These are phyloP conservation scores for Sparidentex hasta DNA, from an alignment of 2,797 vertebrate species.

Conservation along the genomic window DNA sequence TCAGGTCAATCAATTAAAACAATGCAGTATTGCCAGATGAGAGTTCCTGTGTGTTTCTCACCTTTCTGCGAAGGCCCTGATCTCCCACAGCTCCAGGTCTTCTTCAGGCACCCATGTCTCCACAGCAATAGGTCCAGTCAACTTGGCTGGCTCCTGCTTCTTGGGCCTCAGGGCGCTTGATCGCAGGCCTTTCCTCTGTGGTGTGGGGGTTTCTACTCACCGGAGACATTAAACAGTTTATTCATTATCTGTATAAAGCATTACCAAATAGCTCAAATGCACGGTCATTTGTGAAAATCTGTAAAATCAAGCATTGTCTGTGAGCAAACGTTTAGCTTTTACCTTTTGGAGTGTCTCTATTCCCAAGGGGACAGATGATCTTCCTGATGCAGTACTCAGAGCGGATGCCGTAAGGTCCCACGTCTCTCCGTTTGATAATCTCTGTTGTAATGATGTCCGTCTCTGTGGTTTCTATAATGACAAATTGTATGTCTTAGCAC, in stretches of 20 bases:
- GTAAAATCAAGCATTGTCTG: not conserved
- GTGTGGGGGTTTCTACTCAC: constrained; percentile 93
- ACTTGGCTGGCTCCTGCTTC: constrained; percentile 95
- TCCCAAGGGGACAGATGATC: constrained; percentile 97
- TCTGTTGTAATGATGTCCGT: constrained; percentile 97
- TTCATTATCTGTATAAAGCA: not conserved
- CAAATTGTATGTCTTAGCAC: not conserved
- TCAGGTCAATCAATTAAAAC: not conserved
- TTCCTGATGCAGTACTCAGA: constrained; percentile 98
- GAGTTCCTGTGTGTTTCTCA: constrained; percentile 58
- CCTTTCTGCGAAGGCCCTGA: constrained; percentile 98
- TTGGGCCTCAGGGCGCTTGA: constrained; percentile 97
- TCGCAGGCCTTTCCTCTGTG: constrained; percentile 97
- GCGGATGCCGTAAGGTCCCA: constrained; percentile 94
- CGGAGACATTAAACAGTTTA: not conserved
- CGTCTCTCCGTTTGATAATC: constrained; percentile 96
- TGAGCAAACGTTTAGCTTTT: constrained; percentile 7
- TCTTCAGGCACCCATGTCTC: constrained; percentile 98
- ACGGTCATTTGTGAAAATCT: too few species aligned
- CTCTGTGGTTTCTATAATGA: constrained; percentile 92
- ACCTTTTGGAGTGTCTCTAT: constrained; percentile 96
- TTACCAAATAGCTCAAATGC: not conserved
- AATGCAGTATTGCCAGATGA: not conserved
- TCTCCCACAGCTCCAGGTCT: constrained; percentile 98
- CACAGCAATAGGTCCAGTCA: constrained; percentile 93